A percentile compares a stretch with the other conserved stretches of the same genome.
Conservation (phyloP, 2,797 vertebrate genomes). For the Podarcis lilfordi region DNA sequence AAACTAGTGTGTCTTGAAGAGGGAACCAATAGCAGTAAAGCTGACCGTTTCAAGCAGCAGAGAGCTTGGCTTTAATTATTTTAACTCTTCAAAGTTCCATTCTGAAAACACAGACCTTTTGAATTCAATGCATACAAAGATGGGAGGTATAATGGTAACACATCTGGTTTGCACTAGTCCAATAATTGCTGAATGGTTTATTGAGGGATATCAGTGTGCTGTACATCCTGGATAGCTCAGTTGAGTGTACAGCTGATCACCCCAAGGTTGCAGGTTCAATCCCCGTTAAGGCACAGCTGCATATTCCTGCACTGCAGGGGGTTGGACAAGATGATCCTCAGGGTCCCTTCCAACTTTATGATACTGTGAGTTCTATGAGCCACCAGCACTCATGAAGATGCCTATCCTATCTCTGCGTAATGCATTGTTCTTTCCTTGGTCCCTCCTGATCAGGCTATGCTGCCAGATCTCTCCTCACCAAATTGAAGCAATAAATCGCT, state of each 20-base stretch:
- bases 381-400: neutral
- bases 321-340: no score
- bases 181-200: neutral
- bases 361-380: neutral
- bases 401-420: neutral
- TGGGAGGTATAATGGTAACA: neutral
- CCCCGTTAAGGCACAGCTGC: no score
- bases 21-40: neutral
- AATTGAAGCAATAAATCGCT: neutral
- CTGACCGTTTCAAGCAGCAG: neutral
- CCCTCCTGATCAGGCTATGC: neutral
- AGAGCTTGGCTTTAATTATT: neutral
- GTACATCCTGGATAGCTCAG: no score
- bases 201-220: neutral
- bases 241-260: no score
- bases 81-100: fast-evolving
- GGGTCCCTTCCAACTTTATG: no score
- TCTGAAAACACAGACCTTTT: fast-evolving
- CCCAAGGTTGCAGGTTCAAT: no score
- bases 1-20: neutral
- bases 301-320: no score
- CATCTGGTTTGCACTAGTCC: neutral
- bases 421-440: neutral
- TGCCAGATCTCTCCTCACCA: neutral
- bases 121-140: fast-evolving